These are phyloP conservation scores for Oreochromis spilurus DNA, from an alignment of 2,113 vertebrate genomes.

Conservation along the genomic window DNA sequence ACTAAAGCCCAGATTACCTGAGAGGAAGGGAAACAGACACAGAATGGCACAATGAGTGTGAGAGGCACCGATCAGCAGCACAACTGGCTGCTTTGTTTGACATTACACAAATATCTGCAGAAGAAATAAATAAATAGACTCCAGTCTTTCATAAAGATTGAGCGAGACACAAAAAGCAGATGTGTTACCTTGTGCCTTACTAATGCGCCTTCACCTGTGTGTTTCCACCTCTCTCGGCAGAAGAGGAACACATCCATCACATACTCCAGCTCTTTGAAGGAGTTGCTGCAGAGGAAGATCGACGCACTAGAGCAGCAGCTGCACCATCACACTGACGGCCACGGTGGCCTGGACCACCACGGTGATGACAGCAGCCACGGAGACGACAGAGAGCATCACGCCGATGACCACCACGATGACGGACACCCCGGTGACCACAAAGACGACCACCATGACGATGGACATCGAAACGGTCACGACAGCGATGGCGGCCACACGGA, in stretches of 20 bases:
- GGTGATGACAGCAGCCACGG: constrained; percentile 14
- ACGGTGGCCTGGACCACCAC: constrained; percentile 7
- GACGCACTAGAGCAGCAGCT: constrained; percentile 75
- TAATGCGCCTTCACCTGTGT: background rate
- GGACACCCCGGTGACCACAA: background rate
- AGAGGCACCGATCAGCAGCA: background rate
- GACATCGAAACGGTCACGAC: background rate
- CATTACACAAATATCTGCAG: background rate
- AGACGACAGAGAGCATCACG: background rate
- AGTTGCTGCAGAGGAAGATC: constrained; percentile 80
- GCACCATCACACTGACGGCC: constrained; percentile 36
- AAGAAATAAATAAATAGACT: background rate
- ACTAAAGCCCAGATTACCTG: constrained; percentile 56
- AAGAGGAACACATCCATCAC: constrained; percentile 74
- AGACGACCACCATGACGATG: background rate
- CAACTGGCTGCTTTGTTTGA: background rate
- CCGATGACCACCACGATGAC: background rate
- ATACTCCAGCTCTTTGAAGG: constrained; percentile 75
- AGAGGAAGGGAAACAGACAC: background rate
- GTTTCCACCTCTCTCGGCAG: constrained; percentile 34
- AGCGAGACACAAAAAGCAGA: background rate
- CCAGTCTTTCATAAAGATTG: background rate
- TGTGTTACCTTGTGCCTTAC: background rate
- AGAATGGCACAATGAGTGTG: background rate
- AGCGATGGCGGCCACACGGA: background rate